These are phyloP conservation scores for Myopa testacea DNA, from an alignment of 2,888 invertebrate species.

Conservation along the genomic window DNA sequence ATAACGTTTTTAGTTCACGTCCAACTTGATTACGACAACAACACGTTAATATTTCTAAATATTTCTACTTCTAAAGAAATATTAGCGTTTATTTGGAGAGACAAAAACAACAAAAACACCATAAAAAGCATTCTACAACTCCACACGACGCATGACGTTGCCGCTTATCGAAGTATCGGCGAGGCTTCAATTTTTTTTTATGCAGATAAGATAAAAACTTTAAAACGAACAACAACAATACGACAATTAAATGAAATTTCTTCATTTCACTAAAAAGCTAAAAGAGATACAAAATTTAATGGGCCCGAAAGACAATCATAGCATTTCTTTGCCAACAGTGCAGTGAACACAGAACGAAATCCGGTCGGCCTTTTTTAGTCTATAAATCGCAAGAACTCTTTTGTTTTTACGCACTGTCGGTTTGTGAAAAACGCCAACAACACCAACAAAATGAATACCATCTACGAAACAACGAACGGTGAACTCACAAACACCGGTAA, in stretches of 20 bases:
- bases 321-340: slow-evolving; percentile 40
- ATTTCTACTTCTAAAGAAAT: too few species aligned
- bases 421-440: slow-evolving; percentile 22
- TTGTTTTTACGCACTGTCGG: background rate
- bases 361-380: background rate
- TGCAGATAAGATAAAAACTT: slow-evolving; percentile 30
- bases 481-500: slow-evolving; percentile 38
- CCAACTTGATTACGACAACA: slow-evolving; percentile 11
- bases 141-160: too few species aligned
- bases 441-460: slow-evolving; percentile 47
- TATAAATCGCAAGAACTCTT: background rate
- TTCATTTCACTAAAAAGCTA: slow-evolving; percentile 9
- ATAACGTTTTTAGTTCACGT: background rate
- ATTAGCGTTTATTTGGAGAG: too few species aligned
- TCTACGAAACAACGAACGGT: slow-evolving; percentile 47
- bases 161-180: background rate
- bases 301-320: background rate
- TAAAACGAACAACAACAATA: slow-evolving; percentile 3
- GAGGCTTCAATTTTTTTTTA: background rate
- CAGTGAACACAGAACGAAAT: background rate
- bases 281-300: background rate
- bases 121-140: too few species aligned
- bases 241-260: background rate
- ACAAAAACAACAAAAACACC: too few species aligned
- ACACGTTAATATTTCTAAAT: background rate